Evolutionary conservation across 2,888 invertebrate genomes (phyloP), one percentile per base, ranked within the genome.

Genomic region (Unio pictorum): DNA sequence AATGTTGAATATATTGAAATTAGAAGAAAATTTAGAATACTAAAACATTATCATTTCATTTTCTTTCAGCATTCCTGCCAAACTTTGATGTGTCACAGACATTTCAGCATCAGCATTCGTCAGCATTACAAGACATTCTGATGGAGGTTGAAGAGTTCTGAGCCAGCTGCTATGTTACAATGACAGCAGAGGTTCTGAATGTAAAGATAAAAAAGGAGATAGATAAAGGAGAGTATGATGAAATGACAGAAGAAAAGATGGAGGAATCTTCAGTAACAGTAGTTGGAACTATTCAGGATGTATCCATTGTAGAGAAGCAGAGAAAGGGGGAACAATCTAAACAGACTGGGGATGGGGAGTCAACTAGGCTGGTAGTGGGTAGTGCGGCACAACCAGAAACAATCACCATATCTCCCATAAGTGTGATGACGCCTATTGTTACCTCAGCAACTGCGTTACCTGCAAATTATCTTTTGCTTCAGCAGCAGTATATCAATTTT

Each of bases 401-500:
- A 45, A 45, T 45, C 15, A 45, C 45, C 45, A 45, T 45, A 45
- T 45, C 45, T 3, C 45, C 45, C 15, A 45, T 45, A 15, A 45
- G 45, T 45, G 45, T 45, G 45, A 45, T 45, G 45, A 45, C 45
- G 45, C 45, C 45, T 15, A 45, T 45, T 45, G 45, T 45, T 45
- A 45, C 45, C 45, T 45, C 45, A 15, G 45, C 45, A 45, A 45
- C 45, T 3, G 15, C 45, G 11, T 57, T 66, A 45, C 69, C 74
- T 11, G 66, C 73, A 6, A 73, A 69, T 57, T 76, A 75, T 63
- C 64, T 78, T 61, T 69, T 77, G 73, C 74, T 80, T 57, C 79
- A 81, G 66, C 80, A 80, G 67, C 81, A 81, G 70, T 80, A 79
- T 61, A 80, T 82, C 62, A 84, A 83, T 69, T 76, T 84, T n/a